Conservation (phyloP, 2,888 invertebrate genomes). For the Tuberolachnus salignus region DNA sequence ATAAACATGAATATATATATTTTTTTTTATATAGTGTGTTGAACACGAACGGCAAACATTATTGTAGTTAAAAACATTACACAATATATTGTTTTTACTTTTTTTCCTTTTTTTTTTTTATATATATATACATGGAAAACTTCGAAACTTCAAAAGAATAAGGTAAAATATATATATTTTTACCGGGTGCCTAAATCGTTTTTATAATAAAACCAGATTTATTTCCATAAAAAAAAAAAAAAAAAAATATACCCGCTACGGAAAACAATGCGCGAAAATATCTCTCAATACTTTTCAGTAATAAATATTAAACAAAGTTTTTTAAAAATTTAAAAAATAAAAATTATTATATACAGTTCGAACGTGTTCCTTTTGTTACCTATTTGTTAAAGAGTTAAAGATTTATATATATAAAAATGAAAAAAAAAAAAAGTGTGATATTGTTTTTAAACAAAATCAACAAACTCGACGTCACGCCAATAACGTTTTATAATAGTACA, state of each 20-base stretch:
- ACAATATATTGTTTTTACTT: too few species aligned
- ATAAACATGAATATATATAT: too few species aligned
- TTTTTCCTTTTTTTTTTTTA: too few species aligned
- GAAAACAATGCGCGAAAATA: conserved; percentile 14
- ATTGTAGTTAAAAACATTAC: not conserved
- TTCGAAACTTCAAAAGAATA: conserved; percentile 5
- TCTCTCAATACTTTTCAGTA: conserved; percentile 25
- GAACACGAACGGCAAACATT: not conserved
- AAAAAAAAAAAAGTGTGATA: too few species aligned
- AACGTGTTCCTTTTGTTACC: conserved; percentile 26
- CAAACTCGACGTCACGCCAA: too few species aligned
- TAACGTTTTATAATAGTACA: too few species aligned
- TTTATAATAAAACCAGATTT: conserved; percentile 27
- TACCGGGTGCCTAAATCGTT: not conserved
- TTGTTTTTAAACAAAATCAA: too few species aligned
- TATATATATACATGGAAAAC: not conserved
- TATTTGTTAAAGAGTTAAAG: not conserved
- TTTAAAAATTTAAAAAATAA: too few species aligned
- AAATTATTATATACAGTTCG: not conserved
- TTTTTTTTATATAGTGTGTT: not conserved
- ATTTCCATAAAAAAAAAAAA: conserved; percentile 12
- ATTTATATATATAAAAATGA: too few species aligned
- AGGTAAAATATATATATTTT: not conserved
- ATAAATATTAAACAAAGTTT: conserved; percentile 3
- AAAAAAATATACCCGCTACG: too few species aligned